Evolutionary conservation across 2,797 vertebrate species (phyloP).

Genomic region (Geotrypetes seraphini): DNA sequence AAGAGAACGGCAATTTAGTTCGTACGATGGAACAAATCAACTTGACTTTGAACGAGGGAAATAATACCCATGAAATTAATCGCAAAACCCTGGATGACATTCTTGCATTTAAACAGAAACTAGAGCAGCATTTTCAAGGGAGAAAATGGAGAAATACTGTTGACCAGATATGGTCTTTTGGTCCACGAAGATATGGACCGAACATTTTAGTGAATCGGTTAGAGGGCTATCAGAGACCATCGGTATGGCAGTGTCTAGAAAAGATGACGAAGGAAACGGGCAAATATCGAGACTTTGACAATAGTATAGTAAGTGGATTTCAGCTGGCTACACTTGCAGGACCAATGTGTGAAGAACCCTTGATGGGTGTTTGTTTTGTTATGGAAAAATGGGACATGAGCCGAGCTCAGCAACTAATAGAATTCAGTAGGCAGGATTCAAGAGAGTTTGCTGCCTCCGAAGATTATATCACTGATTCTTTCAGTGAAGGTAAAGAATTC

Average conservation of each 20-base stretch:
- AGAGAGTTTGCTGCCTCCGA: slow-evolving; percentile 5
- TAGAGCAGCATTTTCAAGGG: slow-evolving; percentile 72
- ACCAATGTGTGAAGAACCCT: slow-evolving; percentile 92
- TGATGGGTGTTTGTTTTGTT: slow-evolving; percentile 92
- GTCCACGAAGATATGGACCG: slow-evolving; percentile 83
- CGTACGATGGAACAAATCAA: slow-evolving; percentile 78
- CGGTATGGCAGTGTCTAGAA: slow-evolving; percentile 75
- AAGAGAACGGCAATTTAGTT: slow-evolving; percentile 73
- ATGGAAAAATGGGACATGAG: slow-evolving; percentile 79
- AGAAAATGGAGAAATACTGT: slow-evolving; percentile 79
- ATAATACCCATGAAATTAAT: slow-evolving; percentile 50
- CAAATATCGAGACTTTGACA: slow-evolving; percentile 68
- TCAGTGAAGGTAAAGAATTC: neutral
- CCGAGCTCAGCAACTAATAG: slow-evolving; percentile 18
- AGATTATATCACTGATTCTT: neutral
- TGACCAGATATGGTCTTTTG: slow-evolving; percentile 86
- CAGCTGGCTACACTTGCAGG: slow-evolving; percentile 84
- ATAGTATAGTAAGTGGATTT: slow-evolving; percentile 89
- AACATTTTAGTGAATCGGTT: slow-evolving; percentile 79
- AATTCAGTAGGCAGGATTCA: slow-evolving; percentile 24
- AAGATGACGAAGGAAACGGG: slow-evolving; percentile 21
- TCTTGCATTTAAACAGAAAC: slow-evolving; percentile 57
- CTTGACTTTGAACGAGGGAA: slow-evolving; percentile 70
- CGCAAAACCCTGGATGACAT: slow-evolving; percentile 63
- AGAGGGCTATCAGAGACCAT: slow-evolving; percentile 61